Evolutionary conservation across 2,888 invertebrate species (phyloP), one percentile per base, ranked within the genome.

Genomic region (Meghimatium bilineatum): DNA sequence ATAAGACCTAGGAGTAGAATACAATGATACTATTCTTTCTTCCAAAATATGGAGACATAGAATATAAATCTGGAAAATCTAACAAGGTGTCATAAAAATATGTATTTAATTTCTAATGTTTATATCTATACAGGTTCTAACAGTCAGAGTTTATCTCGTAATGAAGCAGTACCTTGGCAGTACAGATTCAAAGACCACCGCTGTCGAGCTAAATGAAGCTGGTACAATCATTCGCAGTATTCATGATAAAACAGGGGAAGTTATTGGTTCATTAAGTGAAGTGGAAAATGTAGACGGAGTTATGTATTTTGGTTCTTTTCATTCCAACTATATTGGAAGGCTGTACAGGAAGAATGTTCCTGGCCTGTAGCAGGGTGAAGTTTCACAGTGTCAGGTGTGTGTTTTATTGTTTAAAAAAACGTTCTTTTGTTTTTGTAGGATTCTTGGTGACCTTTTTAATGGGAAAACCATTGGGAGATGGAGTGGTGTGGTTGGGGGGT

Each of bases 231-330:
- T 92, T 0, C 87, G 88, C 80, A 92, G 92, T 82, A 87, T 93
- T 29, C 93, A 93, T 74, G 92, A 93, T 85, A 92, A 92, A 0
- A 87, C 90, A 49, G 93, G 93, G 12, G 74, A 87, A 56, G 88
- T 89, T 12, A 85, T 92, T 1, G 85, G 89, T 26, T 84, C 86
- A 20, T 88, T 92, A 38, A 93, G 93, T 80, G 93, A 94, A 87
- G 92, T 92, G 1, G 90, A 91, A 36, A 93, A 92, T 81, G 87
- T 91, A 52, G 88, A 92, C 75, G 92, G 92, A 1, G 87, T 91
- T 12, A 84, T 94, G 49, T 94, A 94, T 83, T 85, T 94, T 12
- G 94, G 94, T 8, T 93, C 93, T 0, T 93, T n/a, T 49, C 29
- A 84, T 76, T 36, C 63, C 17, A 71, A 69, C 34, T 80, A 76